Base-by-base conservation (phyloP, 2,888 invertebrate genomes). In the Phengaris arion region DNA sequence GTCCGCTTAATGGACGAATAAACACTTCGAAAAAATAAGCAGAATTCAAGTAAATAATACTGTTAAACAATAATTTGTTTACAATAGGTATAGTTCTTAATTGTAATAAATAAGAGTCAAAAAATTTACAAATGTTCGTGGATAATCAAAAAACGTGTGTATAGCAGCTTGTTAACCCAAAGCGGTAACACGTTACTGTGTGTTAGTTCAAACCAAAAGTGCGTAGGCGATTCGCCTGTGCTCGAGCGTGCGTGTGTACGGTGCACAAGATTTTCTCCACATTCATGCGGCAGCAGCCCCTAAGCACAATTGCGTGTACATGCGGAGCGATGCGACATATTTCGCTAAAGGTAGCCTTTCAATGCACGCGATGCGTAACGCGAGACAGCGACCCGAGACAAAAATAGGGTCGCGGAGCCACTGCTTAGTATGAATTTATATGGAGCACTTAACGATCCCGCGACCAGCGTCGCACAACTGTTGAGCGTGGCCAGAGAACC, bases 221-320 rank as follows among this genome's bases (percentile, higher is more conserved):
- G 77, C 77, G 78, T 78, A 81, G 79, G 79, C 79, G 78, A 74
- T 64, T 64, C 13, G 64, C 64, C 64, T 45, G 64, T 64, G 64
- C 64, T 64, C 7, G 64, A 64, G 79, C 78, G 80, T 79, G 79
- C 79, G 77, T 79, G 82, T 81, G 76, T 77, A 68, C n/a, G 72
- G 73, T 64, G 64, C 64, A 64, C 6, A 64, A 64, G 64, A 64
- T 35, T 35, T 12, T 64, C 45, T 64, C 35, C 64, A 64, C 64
- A 64, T 35, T 22, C 22, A 45, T 12, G 10, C 12, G 35, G 64
- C 35, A 12, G 59, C 35, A 45, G 35, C 64, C 64, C 12, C 9
- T 35, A 12, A 52, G 52, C 52, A 52, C 52, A 35, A 64, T 10
- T 64, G 35, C 35, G 35, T 7, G 6, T 45, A 45, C 13, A 64